phyloP scores from a whole-genome alignment of 2,113 vertebrate species.

The Grammomys surdaster region DNA sequence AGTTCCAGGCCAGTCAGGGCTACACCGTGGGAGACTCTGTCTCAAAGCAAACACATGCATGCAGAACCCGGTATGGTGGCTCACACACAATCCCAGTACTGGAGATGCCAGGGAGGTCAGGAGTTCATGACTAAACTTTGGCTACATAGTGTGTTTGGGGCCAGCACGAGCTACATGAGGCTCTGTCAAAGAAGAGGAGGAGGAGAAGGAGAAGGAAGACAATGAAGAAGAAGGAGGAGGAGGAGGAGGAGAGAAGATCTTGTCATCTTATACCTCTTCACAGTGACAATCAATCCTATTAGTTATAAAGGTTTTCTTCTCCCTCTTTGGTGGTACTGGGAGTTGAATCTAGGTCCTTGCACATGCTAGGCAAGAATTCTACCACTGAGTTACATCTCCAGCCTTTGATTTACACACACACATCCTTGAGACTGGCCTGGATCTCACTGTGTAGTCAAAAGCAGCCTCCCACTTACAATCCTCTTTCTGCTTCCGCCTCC shows the following conservation, averaged over 20 bases:
- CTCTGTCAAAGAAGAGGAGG: not conserved
- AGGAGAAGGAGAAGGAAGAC: fast-evolving
- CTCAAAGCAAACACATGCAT: not conserved
- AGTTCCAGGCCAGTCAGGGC: not conserved
- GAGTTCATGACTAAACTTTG: not conserved
- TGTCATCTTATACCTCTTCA: not conserved
- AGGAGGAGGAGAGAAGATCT: not conserved
- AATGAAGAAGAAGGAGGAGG: not conserved
- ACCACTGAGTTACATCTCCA: not conserved
- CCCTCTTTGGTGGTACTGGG: not conserved
- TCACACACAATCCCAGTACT: not conserved
- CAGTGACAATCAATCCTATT: not conserved
- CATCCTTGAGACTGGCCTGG: not conserved
- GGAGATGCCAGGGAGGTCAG: not conserved
- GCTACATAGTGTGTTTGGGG: not conserved
- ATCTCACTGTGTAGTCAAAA: not conserved
- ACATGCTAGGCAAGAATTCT: not conserved
- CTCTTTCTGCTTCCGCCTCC: not conserved
- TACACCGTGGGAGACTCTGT: not conserved
- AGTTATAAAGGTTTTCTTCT: not conserved
- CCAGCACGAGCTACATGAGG: not conserved
- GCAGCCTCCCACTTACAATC: not conserved
- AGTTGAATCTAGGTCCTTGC: not conserved
- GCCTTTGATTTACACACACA: not conserved
- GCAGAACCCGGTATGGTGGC: not conserved